A percentile compares a stretch with the other conserved stretches of the same genome.
These are phyloP conservation scores for Dynastes grantii DNA, from an alignment of 2,888 invertebrate genomes.

Conservation along the genomic window DNA sequence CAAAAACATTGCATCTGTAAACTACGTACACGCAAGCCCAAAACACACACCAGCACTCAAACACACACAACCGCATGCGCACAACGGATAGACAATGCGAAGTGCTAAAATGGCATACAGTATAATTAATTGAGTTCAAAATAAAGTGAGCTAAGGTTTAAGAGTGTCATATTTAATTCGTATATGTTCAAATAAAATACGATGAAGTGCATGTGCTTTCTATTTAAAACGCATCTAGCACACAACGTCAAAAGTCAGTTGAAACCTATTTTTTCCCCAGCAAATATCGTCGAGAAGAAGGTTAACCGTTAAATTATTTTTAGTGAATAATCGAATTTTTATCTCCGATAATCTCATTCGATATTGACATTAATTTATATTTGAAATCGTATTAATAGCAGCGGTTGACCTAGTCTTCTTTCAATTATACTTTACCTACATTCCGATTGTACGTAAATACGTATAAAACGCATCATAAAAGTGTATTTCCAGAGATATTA, in stretches of 20 bases:
- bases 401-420: constrained; percentile 8
- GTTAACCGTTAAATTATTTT: constrained; percentile 28
- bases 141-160: too few species aligned
- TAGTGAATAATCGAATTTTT: constrained; percentile 3
- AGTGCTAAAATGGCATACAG: too few species aligned
- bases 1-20: too few species aligned
- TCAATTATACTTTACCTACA: constrained; percentile 15
- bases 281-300: background rate
- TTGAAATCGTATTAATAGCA: constrained; percentile 15
- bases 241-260: background rate
- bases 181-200: too few species aligned
- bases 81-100: too few species aligned
- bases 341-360: background rate
- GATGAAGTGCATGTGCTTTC: too few species aligned
- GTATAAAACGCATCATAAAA: constrained; percentile 6
- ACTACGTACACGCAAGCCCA: too few species aligned
- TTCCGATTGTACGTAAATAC: constrained; percentile 20
- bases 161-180: too few species aligned
- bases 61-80: too few species aligned
- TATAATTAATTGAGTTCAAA: too few species aligned
- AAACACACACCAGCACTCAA: too few species aligned
- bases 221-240: background rate
- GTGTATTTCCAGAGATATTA: constrained; percentile 6
- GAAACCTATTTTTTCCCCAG: background rate
- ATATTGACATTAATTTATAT: constrained; percentile 19